Percentiles rank a stretch among this genome's conserved stretches.
These are phyloP conservation scores for Nothura maculosa DNA, from an alignment of 2,797 vertebrate genomes.

Conservation along the genomic window DNA sequence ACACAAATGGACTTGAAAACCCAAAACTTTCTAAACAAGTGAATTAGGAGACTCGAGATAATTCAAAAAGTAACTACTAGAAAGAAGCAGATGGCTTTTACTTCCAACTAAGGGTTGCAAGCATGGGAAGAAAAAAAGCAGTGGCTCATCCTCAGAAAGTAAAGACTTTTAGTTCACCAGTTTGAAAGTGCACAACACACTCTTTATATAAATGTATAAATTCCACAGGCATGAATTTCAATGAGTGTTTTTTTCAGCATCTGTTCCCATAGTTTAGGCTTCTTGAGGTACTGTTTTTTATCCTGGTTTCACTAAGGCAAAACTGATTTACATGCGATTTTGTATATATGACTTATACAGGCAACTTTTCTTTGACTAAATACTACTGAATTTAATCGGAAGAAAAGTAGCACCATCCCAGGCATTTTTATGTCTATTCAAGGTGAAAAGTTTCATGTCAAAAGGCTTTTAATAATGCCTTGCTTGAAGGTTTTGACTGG, in stretches of 20 bases:
- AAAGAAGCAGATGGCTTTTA: background rate
- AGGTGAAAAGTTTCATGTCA: background rate
- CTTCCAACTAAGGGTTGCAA: background rate
- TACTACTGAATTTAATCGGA: constrained; percentile 1
- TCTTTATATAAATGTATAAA: constrained; percentile 23
- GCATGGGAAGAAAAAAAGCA: background rate
- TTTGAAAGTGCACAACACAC: background rate
- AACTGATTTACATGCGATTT: constrained; percentile 29
- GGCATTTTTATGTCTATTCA: background rate
- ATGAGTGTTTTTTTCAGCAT: constrained; percentile 12
- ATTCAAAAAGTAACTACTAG: constrained; percentile 37
- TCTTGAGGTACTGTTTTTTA: background rate
- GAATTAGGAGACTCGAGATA: constrained; percentile 39
- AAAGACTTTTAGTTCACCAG: background rate
- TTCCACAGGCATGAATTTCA: constrained; percentile 2
- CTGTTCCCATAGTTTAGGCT: background rate
- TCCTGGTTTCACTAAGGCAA: background rate
- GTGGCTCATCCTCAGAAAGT: constrained; percentile 21
- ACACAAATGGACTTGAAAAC: background rate
- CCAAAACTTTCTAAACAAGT: background rate
- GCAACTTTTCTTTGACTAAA: constrained; percentile 11
- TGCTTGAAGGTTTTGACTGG: background rate
- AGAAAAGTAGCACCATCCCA: background rate
- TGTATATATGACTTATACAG: background rate
- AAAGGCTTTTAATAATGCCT: background rate